phyloP scores from a whole-genome alignment of 1,140 invertebrate genomes.

The Bacillus rossius region DNA sequence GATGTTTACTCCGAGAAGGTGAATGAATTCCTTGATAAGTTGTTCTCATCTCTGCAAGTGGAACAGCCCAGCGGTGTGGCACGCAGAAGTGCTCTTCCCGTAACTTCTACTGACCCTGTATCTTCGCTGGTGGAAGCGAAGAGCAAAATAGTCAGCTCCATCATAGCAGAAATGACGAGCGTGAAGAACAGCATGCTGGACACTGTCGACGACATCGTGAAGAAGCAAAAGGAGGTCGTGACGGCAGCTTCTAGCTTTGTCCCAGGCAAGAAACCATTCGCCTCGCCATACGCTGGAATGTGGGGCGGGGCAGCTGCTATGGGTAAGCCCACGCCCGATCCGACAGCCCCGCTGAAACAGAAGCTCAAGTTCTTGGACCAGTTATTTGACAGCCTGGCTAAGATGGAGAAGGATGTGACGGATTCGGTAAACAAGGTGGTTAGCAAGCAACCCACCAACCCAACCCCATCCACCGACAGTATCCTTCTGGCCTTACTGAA shows the following conservation, averaged over 20 bases:
- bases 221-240: constrained; percentile 30
- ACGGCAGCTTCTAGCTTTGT: constrained; percentile 20
- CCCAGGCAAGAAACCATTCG: constrained; percentile 29
- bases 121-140: constrained; percentile 27
- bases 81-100: background rate
- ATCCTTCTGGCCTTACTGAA: constrained; percentile 33
- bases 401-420: constrained; percentile 38
- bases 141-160: constrained; percentile 36
- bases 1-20: constrained; percentile 40
- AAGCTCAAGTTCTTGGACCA: constrained; percentile 37
- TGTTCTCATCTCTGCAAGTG: constrained; percentile 25
- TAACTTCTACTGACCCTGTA: background rate
- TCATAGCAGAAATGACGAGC: constrained; percentile 34
- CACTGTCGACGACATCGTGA: constrained; percentile 36
- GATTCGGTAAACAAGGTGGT: constrained; percentile 28
- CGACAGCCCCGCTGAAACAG: constrained; percentile 36
- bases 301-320: constrained; percentile 20
- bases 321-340: constrained; percentile 30
- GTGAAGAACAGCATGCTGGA: constrained; percentile 38
- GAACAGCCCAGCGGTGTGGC: background rate
- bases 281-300: background rate
- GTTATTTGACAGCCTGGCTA: constrained; percentile 41
- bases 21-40: constrained; percentile 35
- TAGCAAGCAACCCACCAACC: constrained; percentile 18
- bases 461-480: background rate